Base-by-base conservation (phyloP, 2,113 vertebrate species). In the Corythaixoides concolor region DNA sequence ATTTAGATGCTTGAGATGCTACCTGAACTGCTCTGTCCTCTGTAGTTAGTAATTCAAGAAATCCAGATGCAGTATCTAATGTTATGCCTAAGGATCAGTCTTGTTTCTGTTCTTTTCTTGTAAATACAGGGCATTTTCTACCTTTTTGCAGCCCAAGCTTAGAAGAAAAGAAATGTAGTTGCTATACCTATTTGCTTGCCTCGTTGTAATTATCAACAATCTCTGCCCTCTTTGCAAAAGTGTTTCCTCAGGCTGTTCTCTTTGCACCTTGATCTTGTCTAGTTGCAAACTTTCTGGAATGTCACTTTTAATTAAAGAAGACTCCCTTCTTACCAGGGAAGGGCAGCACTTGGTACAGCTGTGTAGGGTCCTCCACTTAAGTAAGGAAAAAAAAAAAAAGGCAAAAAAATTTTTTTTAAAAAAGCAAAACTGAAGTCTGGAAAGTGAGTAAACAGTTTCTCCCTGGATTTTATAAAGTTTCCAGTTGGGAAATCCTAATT, bases 271-370 rank as follows among this genome's bases (percentile, higher is more conserved):
- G 88, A 92, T 87, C 66, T 53, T 41, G 85, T 69, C 45, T 92
- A 93, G 90, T 92, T 69, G 77, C 66, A 89, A 84, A 89, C 69
- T 85, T 90, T 92, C 81, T 92, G 77, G 73, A 83, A 91, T 79
- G 80, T 92, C 77, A 45, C 45, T 94, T 91, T 87, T 95, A 95
- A 95, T 95, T 97, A 85, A 79, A 87, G 60, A 95, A 20, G 58
- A 85, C 50, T 93, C 49, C 6, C 5, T 82, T 73, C 69, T 76
- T 95, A 55, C 58, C 37, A 81, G 53, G 87, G 83, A 90, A 85
- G 14, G 28, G 60, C 62, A 91, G 37, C 62, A 62, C 20, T 89
- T 72, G 35, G 6, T 81, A 87, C n/a, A 88, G 64, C n/a, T 79
- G 19, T 63, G 43, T 89, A 88, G 19, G 7, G 5, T 60, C 6